Conservation (phyloP, 2,888 invertebrate genomes). For the Loripinus fragilis region DNA sequence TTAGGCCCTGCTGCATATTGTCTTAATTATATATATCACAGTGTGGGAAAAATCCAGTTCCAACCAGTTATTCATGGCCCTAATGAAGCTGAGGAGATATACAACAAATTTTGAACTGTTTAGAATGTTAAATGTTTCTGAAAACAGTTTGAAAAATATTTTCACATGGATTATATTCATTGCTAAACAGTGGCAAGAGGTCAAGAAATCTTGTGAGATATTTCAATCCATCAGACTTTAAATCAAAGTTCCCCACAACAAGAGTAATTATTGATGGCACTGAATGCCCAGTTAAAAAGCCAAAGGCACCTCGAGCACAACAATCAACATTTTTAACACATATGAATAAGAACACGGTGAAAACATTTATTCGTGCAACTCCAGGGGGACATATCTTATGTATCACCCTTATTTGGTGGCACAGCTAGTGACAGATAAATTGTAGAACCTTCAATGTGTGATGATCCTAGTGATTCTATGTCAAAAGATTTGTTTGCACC, state of each 20-base stretch:
- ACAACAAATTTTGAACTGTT: slow-evolving; percentile 39
- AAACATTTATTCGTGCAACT: slow-evolving; percentile 45
- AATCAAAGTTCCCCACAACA: slow-evolving; percentile 58
- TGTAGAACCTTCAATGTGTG: slow-evolving; percentile 37
- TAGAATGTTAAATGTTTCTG: slow-evolving; percentile 42
- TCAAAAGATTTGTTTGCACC: no score
- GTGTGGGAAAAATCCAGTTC: no score
- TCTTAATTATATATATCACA: no score
- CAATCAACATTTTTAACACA: slow-evolving; percentile 55
- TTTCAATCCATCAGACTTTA: slow-evolving; percentile 55
- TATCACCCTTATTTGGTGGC: no score
- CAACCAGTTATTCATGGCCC: no score
- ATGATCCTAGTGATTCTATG: slow-evolving; percentile 46
- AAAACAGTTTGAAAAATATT: slow-evolving; percentile 37
- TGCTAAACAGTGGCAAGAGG: slow-evolving; percentile 49
- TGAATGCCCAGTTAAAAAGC: slow-evolving; percentile 59
- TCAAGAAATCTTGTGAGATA: slow-evolving; percentile 43
- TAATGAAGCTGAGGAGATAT: slow-evolving; percentile 2
- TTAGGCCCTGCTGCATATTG: no score
- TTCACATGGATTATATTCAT: slow-evolving; percentile 49
- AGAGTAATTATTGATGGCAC: slow-evolving; percentile 63
- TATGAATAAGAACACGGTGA: slow-evolving; percentile 60
- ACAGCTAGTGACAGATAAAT: slow-evolving; percentile 55
- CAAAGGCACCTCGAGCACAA: slow-evolving; percentile 46
- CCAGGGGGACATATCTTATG: slow-evolving; percentile 48